phyloP scores from a whole-genome alignment of 1,140 invertebrate genomes.

The Campoletis sonorensis region DNA sequence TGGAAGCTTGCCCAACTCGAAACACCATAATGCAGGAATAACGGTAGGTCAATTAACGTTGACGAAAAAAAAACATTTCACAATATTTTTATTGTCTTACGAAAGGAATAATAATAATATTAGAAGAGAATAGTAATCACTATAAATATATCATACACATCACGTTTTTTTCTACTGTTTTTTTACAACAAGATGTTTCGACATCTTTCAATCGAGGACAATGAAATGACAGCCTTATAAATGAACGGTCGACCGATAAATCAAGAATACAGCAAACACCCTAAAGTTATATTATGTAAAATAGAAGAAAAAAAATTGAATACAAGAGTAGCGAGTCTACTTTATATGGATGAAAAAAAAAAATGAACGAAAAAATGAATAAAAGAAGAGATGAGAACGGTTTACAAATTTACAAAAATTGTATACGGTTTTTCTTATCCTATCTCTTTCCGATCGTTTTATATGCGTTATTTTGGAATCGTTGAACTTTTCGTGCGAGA shows the following conservation, averaged over 20 bases:
- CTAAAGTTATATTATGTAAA: background rate
- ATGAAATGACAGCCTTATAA: background rate
- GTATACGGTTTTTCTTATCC: slow-evolving; percentile 9
- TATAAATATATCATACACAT: slow-evolving; percentile 29
- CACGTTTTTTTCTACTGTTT: background rate
- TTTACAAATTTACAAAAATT: slow-evolving; percentile 33
- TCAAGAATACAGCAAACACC: slow-evolving; percentile 16
- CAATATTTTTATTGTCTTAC: slow-evolving; percentile 8
- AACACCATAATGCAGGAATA: too few species aligned
- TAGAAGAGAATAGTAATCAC: background rate
- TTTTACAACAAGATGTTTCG: slow-evolving; percentile 6
- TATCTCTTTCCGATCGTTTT: background rate
- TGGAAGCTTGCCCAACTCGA: too few species aligned
- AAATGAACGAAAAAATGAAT: too few species aligned
- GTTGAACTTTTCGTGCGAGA: background rate
- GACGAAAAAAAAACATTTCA: background rate
- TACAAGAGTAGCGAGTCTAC: too few species aligned
- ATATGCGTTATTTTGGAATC: background rate
- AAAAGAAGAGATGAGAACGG: background rate
- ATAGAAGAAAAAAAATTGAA: background rate
- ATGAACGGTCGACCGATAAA: background rate
- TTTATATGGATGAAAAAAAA: too few species aligned
- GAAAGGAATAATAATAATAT: slow-evolving; percentile 12
- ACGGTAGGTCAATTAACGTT: too few species aligned
- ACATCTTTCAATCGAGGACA: slow-evolving; percentile 3